A percentile compares a stretch with the other conserved stretches of the same genome.
Conservation (phyloP, 2,888 invertebrate species). For the Acanthosepion pharaonis region DNA sequence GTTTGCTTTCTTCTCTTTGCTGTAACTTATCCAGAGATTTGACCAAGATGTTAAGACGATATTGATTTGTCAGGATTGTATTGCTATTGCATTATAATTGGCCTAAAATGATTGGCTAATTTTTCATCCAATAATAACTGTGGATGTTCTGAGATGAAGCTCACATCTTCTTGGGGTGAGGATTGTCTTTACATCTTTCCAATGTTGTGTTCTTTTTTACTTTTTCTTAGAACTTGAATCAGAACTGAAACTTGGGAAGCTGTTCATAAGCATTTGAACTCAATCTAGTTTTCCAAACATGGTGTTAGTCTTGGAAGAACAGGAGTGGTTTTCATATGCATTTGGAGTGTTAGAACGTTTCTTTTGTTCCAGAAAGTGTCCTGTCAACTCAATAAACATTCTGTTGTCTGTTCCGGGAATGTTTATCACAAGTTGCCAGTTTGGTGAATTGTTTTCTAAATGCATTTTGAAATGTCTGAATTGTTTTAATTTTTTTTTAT, state of each 20-base stretch:
- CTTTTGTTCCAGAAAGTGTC: background rate
- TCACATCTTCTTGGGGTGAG: too few relatives aligned
- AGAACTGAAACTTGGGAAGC: background rate
- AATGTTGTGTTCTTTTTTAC: too few relatives aligned
- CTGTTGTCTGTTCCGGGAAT: background rate
- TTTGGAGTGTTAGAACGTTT: background rate
- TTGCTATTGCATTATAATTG: too few relatives aligned
- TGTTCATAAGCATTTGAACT: background rate
- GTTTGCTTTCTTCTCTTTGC: background rate
- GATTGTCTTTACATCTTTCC: too few relatives aligned
- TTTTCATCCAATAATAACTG: too few relatives aligned
- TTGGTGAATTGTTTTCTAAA: background rate
- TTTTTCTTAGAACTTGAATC: background rate
- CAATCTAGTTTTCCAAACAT: background rate
- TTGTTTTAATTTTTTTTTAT: too few relatives aligned
- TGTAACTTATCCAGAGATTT: background rate
- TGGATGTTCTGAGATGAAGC: too few relatives aligned
- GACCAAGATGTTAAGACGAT: too few relatives aligned
- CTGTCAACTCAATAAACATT: background rate
- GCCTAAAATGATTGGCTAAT: too few relatives aligned
- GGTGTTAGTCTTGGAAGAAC: background rate
- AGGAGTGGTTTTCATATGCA: background rate
- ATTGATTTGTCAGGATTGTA: too few relatives aligned
- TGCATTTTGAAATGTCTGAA: background rate
- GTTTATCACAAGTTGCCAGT: background rate